Percentiles rank a stretch among this genome's conserved stretches.
Evolutionary conservation across 2,113 vertebrate species (phyloP).

Genomic region (Chunga burmeisteri): DNA sequence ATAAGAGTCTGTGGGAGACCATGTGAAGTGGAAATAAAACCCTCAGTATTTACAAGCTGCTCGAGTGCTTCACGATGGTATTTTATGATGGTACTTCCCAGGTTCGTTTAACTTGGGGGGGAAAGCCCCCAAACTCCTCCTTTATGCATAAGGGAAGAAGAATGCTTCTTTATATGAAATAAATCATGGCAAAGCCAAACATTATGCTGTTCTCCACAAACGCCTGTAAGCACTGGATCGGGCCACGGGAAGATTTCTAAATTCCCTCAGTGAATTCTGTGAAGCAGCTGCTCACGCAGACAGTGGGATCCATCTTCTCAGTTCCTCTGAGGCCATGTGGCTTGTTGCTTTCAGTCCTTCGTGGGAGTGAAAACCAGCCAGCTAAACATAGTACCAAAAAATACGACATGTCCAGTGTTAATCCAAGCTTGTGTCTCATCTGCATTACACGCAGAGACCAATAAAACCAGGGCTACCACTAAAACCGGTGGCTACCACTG

Average conservation of each 20-base stretch:
- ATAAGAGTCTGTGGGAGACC: constrained; percentile 69
- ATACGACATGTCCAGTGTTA: background rate
- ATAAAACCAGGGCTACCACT: background rate
- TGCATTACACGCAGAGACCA: background rate
- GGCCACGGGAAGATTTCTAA: background rate
- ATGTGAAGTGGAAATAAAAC: constrained; percentile 76
- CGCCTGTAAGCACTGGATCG: background rate
- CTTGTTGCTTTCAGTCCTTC: background rate
- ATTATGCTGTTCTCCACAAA: background rate
- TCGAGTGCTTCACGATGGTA: background rate
- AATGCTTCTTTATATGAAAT: background rate
- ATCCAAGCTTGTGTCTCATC: background rate
- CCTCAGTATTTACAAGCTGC: constrained; percentile 66
- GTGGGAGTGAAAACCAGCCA: background rate
- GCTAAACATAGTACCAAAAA: background rate
- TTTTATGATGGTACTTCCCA: background rate
- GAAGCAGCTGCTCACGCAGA: background rate
- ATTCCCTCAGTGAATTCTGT: background rate
- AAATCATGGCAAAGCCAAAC: background rate
- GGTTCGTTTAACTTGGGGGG: background rate
- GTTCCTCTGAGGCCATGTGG: background rate
- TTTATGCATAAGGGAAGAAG: background rate
- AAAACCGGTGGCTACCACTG: background rate
- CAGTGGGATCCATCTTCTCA: background rate
- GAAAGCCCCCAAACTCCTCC: background rate